Base-by-base conservation (phyloP, 2,113 vertebrate species). In the Nematolebias whitei region DNA sequence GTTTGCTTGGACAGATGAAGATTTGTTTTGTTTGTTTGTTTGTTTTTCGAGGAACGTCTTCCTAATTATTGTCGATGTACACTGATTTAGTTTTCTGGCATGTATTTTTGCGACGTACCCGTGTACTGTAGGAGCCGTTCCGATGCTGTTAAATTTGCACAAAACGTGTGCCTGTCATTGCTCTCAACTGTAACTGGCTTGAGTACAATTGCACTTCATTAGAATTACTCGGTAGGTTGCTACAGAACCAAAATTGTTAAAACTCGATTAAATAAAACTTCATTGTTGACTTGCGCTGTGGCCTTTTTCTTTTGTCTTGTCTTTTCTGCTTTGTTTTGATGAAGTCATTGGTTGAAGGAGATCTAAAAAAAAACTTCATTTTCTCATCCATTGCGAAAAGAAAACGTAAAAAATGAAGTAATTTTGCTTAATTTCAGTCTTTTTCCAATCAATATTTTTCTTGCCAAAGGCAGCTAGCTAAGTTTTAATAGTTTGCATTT, bases 191-290 rank as follows among this genome's bases (percentile, higher is more conserved):
- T 88, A 85, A 85, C 76, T 9, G 82, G 85, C 85, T 87, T 86
- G 79, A 86, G 83, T 87, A 87, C 84, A 89, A 87, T 85, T 84
- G 86, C 86, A 88, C 85, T 88, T 88, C 85, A 88, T 86, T 83
- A 76, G 61, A 86, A 47, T 59, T 80, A 79, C 69, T 44, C 78
- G 76, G 84, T 89, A 86, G 84, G 79, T 82, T 86, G 86, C 87
- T 89, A 85, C 75, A 76, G 78, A 89, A 91, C 80, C 82, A 88
- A 89, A 88, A 90, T 41, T 55, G 41, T 83, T 73, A 51, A 78
- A 83, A 83, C 80, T 62, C 62, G 32, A 83, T 82, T 56, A 85
- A 90, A 89, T 87, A 83, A 86, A 87, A 77, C 67, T 50, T 80
- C 69, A 81, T 76, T 90, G 85, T 86, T 86, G 82, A 89, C 83